Percentiles rank a stretch among this genome's conserved stretches.
phyloP scores from a whole-genome alignment of 1,140 invertebrate genomes.

The Acromyrmex charruanus region DNA sequence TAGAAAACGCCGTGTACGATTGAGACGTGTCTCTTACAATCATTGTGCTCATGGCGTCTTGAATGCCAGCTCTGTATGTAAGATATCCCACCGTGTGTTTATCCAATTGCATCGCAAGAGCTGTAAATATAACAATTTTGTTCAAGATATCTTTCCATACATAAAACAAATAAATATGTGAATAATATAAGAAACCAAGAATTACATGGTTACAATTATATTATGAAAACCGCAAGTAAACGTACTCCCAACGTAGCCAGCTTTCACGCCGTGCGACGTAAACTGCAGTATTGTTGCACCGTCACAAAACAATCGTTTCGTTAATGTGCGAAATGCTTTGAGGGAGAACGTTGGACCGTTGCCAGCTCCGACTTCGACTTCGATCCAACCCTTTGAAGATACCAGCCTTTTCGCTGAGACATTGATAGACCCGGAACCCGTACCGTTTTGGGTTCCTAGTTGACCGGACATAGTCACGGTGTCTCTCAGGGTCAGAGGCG shows the following conservation, averaged over 20 bases:
- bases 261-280: slow-evolving; percentile 90
- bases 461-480: slow-evolving; percentile 93
- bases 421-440: slow-evolving; percentile 91
- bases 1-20: slow-evolving; percentile 88
- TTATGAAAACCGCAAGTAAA: slow-evolving; percentile 61
- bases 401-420: slow-evolving; percentile 91
- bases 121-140: slow-evolving; percentile 83
- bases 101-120: slow-evolving; percentile 94
- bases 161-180: background rate
- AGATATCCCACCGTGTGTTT: slow-evolving; percentile 95
- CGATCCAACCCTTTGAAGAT: slow-evolving; percentile 94
- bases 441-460: slow-evolving; percentile 95
- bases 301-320: slow-evolving; percentile 91
- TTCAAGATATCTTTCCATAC: background rate
- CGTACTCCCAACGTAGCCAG: slow-evolving; percentile 91
- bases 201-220: slow-evolving; percentile 22
- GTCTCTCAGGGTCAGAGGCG: slow-evolving; percentile 94
- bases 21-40: slow-evolving; percentile 92
- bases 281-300: slow-evolving; percentile 91
- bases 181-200: slow-evolving; percentile 6
- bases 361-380: slow-evolving; percentile 92
- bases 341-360: slow-evolving; percentile 92
- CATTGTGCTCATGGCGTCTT: slow-evolving; percentile 92
- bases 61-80: slow-evolving; percentile 91
- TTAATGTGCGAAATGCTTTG: slow-evolving; percentile 91